Evolutionary conservation across 2,113 vertebrate genomes (phyloP).

Genomic region (Syrrhaptes paradoxus): DNA sequence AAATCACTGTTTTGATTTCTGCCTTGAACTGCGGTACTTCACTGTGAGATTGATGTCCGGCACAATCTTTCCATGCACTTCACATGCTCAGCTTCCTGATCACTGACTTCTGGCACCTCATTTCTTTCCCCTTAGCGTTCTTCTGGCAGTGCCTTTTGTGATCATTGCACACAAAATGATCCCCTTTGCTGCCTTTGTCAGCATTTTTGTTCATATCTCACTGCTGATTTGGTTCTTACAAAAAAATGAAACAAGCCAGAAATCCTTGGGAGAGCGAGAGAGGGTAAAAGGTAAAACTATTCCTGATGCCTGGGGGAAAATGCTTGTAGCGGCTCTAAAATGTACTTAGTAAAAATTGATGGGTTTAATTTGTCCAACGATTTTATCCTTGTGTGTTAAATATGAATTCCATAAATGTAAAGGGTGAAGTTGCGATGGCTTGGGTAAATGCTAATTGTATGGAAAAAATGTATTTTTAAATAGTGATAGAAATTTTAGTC

Average conservation of each 20-base stretch:
- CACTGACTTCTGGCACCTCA: not conserved
- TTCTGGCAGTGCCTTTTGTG: not conserved
- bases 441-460: not conserved
- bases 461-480: not conserved
- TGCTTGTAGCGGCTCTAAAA: not conserved
- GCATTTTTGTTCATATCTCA: not conserved
- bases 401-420: not conserved
- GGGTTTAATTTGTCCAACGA: not conserved
- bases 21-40: not conserved
- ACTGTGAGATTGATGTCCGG: not conserved
- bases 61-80: not conserved
- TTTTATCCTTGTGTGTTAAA: not conserved
- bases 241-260: not conserved
- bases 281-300: not conserved
- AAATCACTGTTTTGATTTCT: not conserved
- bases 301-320: not conserved
- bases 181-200: not conserved
- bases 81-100: not conserved
- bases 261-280: not conserved
- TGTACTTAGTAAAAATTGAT: not conserved
- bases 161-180: not conserved
- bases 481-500: not conserved
- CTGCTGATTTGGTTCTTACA: not conserved
- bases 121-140: not conserved
- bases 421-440: not conserved